These are phyloP conservation scores for Serranus cabrilla DNA, from an alignment of 2,797 vertebrate genomes.

Conservation along the genomic window DNA sequence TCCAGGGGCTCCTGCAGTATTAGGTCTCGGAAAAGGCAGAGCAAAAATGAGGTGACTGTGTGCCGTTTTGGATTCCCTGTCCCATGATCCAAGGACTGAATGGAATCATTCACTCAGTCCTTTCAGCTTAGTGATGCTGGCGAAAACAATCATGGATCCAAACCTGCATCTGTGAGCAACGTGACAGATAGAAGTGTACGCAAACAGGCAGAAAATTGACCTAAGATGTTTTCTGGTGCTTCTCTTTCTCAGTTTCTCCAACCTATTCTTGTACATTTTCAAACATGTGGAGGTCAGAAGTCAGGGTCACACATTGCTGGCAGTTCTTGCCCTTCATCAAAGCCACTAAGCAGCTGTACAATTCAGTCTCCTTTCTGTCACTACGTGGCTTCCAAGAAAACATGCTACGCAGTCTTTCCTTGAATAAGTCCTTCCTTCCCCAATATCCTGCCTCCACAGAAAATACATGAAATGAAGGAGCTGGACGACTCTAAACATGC, in stretches of 20 bases:
- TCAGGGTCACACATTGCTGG: constrained; percentile 32
- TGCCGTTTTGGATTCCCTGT: constrained; percentile 44
- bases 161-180: constrained; percentile 40
- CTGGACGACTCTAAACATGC: constrained; percentile 30
- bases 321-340: background rate
- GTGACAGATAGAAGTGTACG: background rate
- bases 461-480: constrained; percentile 34
- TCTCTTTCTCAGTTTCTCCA: background rate
- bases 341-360: background rate
- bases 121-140: constrained; percentile 33
- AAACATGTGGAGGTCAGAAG: constrained; percentile 41
- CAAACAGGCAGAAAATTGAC: constrained; percentile 12
- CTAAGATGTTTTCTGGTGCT: background rate
- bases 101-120: constrained; percentile 61
- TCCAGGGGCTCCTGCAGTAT: constrained; percentile 61
- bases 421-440: constrained; percentile 44
- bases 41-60: constrained; percentile 62
- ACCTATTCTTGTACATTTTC: background rate
- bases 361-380: background rate
- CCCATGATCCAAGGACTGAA: constrained; percentile 41
- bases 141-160: constrained; percentile 47
- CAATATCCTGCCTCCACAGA: constrained; percentile 48
- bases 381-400: constrained; percentile 33
- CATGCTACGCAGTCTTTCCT: background rate
- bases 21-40: constrained; percentile 69